Evolutionary conservation across 2,888 invertebrate genomes (phyloP), one percentile per base, ranked within the genome.

Genomic region (Spisula subtruncata): DNA sequence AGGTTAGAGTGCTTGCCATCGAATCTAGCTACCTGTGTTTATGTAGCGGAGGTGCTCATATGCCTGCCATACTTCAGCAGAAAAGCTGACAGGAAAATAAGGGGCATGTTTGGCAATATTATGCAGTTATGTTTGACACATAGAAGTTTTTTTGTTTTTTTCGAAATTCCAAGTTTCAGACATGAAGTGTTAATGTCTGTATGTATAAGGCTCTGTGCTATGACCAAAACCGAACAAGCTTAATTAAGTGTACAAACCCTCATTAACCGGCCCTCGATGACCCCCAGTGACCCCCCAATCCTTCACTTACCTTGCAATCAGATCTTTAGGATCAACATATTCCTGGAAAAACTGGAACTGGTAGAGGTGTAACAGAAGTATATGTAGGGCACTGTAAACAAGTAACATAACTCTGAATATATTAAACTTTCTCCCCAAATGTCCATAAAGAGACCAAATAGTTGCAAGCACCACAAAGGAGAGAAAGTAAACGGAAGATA

Each of bases 331-430:
- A n/a, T 98, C 97, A 88, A 99, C 97, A 46, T 98, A 96, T 60
- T 98, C 97, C 94, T 98, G 98, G 87, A 98, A 97, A 98, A 98
- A 98, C 94, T 98, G 98, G 95, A 98, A 98, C 97, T 99, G 99
- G 96, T 99, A 99, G 18, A 98, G 97, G 94, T 98, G 98, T 29
- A 99, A 97, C 75, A 97, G 97, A 4, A 98, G 96, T 90, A 98
- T 97, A 96, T 99, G 99, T 51, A 97, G 95, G 10, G 98, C 98
- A 96, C 98, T 98, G 94, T 98, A 97, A n/a, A 98, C 97, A 32
- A 97, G 94, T 81, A 97, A 94, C 71, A 96, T 87, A 35, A 96
- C 87, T 35, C 96, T 93, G 85, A 96, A 95, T 16, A 94, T 89
- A 12, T 98, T 98, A 96, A 98, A 99, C n/a, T 98, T 98, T 92